These are phyloP conservation scores for Phyllostomus discolor DNA, from an alignment of 2,113 vertebrate species.

Conservation along the genomic window DNA sequence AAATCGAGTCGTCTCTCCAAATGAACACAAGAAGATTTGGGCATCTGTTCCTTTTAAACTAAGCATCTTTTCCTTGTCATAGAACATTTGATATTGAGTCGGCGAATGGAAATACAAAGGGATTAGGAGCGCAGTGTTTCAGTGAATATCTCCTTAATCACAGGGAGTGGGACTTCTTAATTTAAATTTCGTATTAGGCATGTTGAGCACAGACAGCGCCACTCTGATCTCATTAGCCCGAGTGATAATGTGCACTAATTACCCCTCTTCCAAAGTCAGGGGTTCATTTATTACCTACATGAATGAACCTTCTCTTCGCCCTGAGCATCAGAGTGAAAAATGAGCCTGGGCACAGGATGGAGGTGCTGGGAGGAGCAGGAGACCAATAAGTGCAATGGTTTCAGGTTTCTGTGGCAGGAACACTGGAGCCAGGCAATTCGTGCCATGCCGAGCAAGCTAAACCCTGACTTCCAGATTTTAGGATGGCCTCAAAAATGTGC, in stretches of 20 bases:
- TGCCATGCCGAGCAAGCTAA: background rate
- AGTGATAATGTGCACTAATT: slow-evolving; percentile 62
- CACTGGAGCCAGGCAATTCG: background rate
- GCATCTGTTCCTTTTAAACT: slow-evolving; percentile 59
- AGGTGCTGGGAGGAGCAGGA: background rate
- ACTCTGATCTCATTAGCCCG: slow-evolving; percentile 58
- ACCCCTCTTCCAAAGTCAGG: slow-evolving; percentile 43
- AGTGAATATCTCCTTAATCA: slow-evolving; percentile 45
- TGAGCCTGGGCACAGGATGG: slow-evolving; percentile 40
- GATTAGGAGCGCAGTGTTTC: slow-evolving; percentile 46
- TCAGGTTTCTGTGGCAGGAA: background rate
- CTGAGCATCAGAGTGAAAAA: slow-evolving; percentile 30
- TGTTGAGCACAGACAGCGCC: background rate
- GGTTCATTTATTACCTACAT: slow-evolving; percentile 50
- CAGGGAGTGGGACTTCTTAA: slow-evolving; percentile 45
- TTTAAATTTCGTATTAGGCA: slow-evolving; percentile 50
- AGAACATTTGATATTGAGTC: slow-evolving; percentile 35
- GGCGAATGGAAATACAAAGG: slow-evolving; percentile 52
- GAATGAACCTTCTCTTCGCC: slow-evolving; percentile 46
- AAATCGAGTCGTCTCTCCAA: slow-evolving; percentile 37
- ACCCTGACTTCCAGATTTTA: background rate
- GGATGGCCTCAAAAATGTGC: background rate
- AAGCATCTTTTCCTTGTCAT: slow-evolving; percentile 58
- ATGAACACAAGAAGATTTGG: slow-evolving; percentile 40
- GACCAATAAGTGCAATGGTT: background rate